A percentile compares a stretch with the other conserved stretches of the same genome.
These are phyloP conservation scores for Drosophila kokeensis DNA, from an alignment of 2,888 invertebrate genomes.

Conservation along the genomic window DNA sequence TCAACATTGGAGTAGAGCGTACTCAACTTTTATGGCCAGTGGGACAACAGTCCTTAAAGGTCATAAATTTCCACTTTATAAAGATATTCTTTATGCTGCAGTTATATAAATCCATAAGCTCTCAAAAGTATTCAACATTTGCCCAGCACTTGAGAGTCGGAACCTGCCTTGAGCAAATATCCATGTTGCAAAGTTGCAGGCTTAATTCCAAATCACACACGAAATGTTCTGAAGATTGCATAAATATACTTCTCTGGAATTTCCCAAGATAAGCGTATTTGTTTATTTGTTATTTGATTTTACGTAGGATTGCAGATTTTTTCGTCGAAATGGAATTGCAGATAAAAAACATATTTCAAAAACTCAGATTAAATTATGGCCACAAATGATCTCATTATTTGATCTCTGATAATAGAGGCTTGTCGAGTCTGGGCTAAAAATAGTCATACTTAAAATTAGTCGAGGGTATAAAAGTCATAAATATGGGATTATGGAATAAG, in stretches of 20 bases:
- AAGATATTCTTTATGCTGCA: slow-evolving; percentile 2
- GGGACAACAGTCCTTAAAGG: neutral
- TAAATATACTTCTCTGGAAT: slow-evolving; percentile 40
- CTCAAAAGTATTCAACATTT: slow-evolving; percentile 15
- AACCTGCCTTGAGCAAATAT: slow-evolving; percentile 21
- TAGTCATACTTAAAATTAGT: neutral
- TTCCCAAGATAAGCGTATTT: slow-evolving; percentile 30
- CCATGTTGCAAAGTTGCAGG: slow-evolving; percentile 1
- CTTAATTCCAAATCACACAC: neutral
- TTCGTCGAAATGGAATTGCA: slow-evolving; percentile 3
- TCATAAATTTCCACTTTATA: slow-evolving; percentile 7
- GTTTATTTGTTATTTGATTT: slow-evolving; percentile 14
- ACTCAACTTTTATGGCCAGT: slow-evolving; percentile 6
- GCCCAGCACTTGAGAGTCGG: slow-evolving; percentile 8
- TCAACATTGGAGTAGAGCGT: slow-evolving; percentile 8
- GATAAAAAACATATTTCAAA: slow-evolving; percentile 3
- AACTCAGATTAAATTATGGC: slow-evolving; percentile 8
- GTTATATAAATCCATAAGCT: slow-evolving; percentile 27
- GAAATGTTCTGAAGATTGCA: slow-evolving; percentile 11
- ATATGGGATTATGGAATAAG: slow-evolving; percentile 46
- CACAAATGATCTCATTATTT: slow-evolving; percentile 11
- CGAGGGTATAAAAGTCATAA: slow-evolving; percentile 30
- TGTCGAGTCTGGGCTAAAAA: neutral
- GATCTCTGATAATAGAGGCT: neutral
- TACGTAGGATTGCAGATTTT: slow-evolving; percentile 10